Evolutionary conservation across 1,140 invertebrate species (phyloP).

Genomic region (Pogonomyrmex californicus): DNA sequence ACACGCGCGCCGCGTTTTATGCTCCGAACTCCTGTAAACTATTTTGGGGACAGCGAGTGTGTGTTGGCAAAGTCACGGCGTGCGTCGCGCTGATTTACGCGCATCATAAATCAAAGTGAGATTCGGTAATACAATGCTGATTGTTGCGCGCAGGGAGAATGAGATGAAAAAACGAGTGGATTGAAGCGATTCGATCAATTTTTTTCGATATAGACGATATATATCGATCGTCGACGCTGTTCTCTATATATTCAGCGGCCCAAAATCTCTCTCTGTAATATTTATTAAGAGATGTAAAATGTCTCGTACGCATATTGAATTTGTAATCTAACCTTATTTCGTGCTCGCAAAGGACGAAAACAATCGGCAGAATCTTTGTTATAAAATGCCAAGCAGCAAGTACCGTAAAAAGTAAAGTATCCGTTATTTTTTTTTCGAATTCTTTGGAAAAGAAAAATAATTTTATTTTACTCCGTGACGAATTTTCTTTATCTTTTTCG

Average conservation of each 20-base stretch:
- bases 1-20: constrained; percentile 64
- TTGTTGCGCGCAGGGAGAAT: constrained; percentile 69
- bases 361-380: neutral
- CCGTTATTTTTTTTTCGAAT: neutral
- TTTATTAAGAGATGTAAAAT: constrained; percentile 10
- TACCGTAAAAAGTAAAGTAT: neutral
- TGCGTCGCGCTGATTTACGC: constrained; percentile 79
- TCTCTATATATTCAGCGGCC: neutral
- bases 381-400: neutral
- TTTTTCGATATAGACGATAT: neutral
- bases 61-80: constrained; percentile 77
- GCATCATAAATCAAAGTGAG: constrained; percentile 79
- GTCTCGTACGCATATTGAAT: neutral
- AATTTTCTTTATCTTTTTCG: neutral
- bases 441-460: neutral
- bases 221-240: neutral
- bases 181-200: constrained; percentile 21
- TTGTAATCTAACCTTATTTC: neutral
- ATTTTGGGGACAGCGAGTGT: constrained; percentile 78
- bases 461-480: neutral
- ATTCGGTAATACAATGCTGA: constrained; percentile 78
- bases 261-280: neutral
- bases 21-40: constrained; percentile 76
- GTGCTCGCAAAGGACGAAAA: neutral
- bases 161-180: constrained; percentile 45